Base-by-base conservation (phyloP, 2,113 vertebrate species). In the Himantopus leucocephalus region DNA sequence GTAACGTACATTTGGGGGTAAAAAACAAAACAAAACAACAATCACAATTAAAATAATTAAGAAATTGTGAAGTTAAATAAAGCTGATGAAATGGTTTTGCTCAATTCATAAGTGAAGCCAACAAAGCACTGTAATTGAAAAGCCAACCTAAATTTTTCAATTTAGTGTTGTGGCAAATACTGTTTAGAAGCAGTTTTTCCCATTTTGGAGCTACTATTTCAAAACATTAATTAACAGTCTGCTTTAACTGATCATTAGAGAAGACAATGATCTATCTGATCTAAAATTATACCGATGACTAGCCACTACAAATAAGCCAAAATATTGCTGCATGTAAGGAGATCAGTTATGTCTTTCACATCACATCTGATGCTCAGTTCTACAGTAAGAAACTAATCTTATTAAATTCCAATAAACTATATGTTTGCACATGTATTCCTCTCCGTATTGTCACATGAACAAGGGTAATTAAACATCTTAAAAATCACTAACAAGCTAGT, bases 401-500 rank as follows among this genome's bases (percentile, higher is more conserved):
- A 26, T 0, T 82, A 9, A 85, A 88, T 64, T 55, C 7, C 34
- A 82, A 26, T 63, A 43, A 78, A 67, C 14, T 55, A 10, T 7
- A 12, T 26, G 55, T 59, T 82, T 1, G 0, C 32, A 63, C 5
- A 53, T 0, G 0, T 39, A 58, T 5, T 59, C 48, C 62, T 53
- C 43, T 74, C 41, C 2, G 2, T 30, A 34, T 14, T 45, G 20
- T 30, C 47, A 76, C 24, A 58, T 7, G 56, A 79, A 20, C 16
- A 66, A 58, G 23, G 8, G 20, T 18, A 55, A 58, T 66, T 60
- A 52, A 5, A 1, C 21, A 76, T 4, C 35, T 91, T 77, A 35
- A 43, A 82, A 88, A 70, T 53, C 63, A 63, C 45, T 53, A 73
- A n/a, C 12, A 68, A 84, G 47, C n/a, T 55, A 43, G 2, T 19